Conservation (phyloP, 2,888 invertebrate genomes). For the Eupithecia abbreviata region DNA sequence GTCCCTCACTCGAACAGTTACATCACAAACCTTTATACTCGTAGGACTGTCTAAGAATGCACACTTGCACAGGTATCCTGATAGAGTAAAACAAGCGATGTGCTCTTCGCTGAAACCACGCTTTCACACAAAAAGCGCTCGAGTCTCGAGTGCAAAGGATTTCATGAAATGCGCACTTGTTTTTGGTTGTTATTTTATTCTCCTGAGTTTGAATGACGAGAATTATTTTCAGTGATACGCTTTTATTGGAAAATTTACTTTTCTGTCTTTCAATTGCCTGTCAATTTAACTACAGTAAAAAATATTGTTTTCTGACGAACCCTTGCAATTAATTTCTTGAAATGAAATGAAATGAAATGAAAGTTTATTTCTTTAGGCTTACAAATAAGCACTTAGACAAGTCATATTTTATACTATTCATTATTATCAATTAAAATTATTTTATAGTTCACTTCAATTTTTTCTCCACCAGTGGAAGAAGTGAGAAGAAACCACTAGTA, state of each 20-base stretch:
- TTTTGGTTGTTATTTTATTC: not conserved
- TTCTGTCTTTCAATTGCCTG: not conserved
- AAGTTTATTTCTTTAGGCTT: no score
- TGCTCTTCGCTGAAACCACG: not conserved
- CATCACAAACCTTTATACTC: constrained; percentile 47
- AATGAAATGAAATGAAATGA: no score
- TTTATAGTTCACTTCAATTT: no score
- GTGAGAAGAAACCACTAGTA: no score
- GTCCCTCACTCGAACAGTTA: constrained; percentile 48
- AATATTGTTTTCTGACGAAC: not conserved
- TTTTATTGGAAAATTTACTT: not conserved
- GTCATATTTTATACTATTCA: no score
- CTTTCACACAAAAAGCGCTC: not conserved
- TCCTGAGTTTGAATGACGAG: not conserved
- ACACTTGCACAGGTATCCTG: not conserved
- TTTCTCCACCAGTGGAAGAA: no score
- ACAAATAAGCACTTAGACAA: no score
- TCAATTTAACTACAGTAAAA: not conserved
- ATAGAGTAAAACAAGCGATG: not conserved
- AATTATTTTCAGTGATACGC: not conserved
- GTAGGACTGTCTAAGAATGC: constrained; percentile 28
- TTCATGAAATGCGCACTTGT: not conserved
- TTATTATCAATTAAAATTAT: no score
- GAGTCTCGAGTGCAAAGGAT: not conserved
- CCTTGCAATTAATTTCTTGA: not conserved